Conservation (phyloP, 2,888 invertebrate genomes). For the Caenorhabditis macrosperma region DNA sequence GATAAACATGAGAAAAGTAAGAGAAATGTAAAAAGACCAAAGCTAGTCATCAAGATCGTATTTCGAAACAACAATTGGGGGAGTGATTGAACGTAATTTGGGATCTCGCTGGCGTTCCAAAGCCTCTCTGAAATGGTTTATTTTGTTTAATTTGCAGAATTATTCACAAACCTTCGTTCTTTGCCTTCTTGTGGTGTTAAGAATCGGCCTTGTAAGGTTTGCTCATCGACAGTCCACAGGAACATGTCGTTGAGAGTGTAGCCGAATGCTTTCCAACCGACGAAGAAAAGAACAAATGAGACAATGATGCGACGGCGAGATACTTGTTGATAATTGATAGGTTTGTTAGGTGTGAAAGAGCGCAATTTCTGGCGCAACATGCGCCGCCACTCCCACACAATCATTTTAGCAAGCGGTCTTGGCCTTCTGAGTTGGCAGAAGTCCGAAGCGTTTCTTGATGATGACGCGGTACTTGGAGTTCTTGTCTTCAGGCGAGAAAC, state of each 20-base stretch:
- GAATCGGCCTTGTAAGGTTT: constrained; percentile 66
- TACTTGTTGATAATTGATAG: constrained; percentile 71
- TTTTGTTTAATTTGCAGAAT: not conserved
- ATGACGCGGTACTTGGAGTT: constrained; percentile 91
- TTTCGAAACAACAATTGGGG: constrained; percentile 41
- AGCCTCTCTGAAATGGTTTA: constrained; percentile 56
- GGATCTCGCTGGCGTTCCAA: constrained; percentile 62
- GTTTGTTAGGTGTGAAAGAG: constrained; percentile 65
- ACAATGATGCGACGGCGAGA: constrained; percentile 72
- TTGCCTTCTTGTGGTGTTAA: constrained; percentile 70
- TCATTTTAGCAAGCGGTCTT: constrained; percentile 72
- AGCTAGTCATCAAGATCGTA: constrained; percentile 70
- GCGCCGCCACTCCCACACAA: constrained; percentile 72
- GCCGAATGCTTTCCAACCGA: constrained; percentile 75
- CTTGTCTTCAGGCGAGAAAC: constrained; percentile 95
- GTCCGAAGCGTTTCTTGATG: constrained; percentile 91
- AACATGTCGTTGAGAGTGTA: constrained; percentile 72
- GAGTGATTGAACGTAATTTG: constrained; percentile 32
- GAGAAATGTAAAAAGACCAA: constrained; percentile 22
- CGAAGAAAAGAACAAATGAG: constrained; percentile 75
- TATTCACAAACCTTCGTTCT: constrained; percentile 56
- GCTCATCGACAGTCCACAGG: constrained; percentile 70
- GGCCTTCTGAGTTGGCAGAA: constrained; percentile 90
- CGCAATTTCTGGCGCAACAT: constrained; percentile 71
- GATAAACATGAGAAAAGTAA: constrained; percentile 10